Base-by-base conservation (phyloP, 2,888 invertebrate genomes). In the Andrena praecox region DNA sequence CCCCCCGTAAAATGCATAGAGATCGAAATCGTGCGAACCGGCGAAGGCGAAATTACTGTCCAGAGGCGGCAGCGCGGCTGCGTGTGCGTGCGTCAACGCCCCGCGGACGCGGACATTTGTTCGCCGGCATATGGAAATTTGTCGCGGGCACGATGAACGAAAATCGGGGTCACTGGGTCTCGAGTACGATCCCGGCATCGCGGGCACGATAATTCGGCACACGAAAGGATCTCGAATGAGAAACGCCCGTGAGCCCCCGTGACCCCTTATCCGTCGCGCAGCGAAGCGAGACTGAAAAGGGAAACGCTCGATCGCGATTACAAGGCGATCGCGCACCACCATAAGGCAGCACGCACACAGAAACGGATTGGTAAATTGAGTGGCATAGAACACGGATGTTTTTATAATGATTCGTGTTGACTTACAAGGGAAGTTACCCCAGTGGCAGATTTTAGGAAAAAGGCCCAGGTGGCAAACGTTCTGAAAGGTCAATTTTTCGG, bases 161-260 rank as follows among this genome's bases (percentile, higher is more conserved):
- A 84, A 89, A 91, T 90, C 82, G 83, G 82, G 92, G 92, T 90
- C 89, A 92, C 72, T 83, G 86, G 90, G 91, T 90, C 90, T 82
- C 56, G n/a, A 8, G 72, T 80, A 27, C 69, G 84, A 52, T 20
- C 69, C 27, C 48, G 52, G 71, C 29, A 62, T 67, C 59, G 73
- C 76, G 31, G 48, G 27, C 68, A 33, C 64, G 76, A 84, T 74
- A 69, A 80, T 84, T 84, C 74, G 84, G 70, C 56, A 33, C 79
- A 71, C 70, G 75, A 67, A 71, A 66, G 31, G 68, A 59, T 71
- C 63, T 74, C 20, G 74, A 63, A 63, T 59, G 71, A 59, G 50
- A 68, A 70, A 48, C 52, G n/a, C 69, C 48, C 48, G 33, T 42
- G 70, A 35, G 24, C 63, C 52, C 71, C 69, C 72, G 75, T 69